Evolutionary conservation across 2,113 vertebrate genomes (phyloP), one percentile per base, ranked within the genome.

Genomic region (Tragelaphus imberbis): DNA sequence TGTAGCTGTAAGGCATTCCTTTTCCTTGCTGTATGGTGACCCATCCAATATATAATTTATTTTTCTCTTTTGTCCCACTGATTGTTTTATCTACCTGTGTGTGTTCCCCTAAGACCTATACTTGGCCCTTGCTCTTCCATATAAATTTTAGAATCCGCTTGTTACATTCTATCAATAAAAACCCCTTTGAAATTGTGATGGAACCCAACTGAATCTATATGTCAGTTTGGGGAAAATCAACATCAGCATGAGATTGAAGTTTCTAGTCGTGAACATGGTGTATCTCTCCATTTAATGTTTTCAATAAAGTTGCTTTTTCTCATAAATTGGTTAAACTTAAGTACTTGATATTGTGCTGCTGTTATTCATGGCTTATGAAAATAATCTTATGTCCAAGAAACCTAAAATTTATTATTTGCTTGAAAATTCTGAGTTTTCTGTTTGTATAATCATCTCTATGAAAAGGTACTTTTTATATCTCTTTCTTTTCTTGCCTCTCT

Each of bases 281-380:
- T 94, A 44, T 85, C 61, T 91, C 33, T 40, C 27, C 25, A 44
- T 21, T 91, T 84, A 82, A 71, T 96, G 40, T 71, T 93, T 91
- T 68, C 79, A 96, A 89, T 96, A 96, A 98, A 97, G 55, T 44
- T 92, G 68, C 28, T 61, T 95, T 51, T 88, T 75, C 49, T 68
- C 23, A 85, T 59, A 85, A 95, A 94, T 47, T 47, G 6, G 25
- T 82, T 75, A 58, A 23, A 90, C 33, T 79, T 91, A 58, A 53
- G 33, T 92, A 80, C 33, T 84, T 84, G 28, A 59, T 93, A 87
- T 65, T 53, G 81, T 89, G 51, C 92, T 80, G 44, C 28, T 88
- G 19, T 75, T 89, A 36, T 81, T 58, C 14, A 23, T 86, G 68
- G 53, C 14, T 92, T 87, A 58, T 49, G 51, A 63, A 94, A 87